Conservation (phyloP, 2,113 vertebrate genomes). For the Circaetus gallicus region DNA sequence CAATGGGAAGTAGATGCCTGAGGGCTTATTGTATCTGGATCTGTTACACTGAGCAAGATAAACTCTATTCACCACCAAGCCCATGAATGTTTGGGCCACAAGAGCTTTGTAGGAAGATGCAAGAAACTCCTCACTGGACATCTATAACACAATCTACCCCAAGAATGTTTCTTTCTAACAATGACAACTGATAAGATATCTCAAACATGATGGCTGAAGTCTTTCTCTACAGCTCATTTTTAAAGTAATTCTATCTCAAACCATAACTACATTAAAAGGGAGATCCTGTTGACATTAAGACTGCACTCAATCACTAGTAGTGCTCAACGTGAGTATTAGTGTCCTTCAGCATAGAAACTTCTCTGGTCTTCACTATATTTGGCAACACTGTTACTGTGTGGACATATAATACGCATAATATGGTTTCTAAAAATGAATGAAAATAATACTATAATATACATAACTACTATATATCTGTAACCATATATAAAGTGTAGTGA, state of each 20-base stretch:
- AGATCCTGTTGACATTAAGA: not conserved
- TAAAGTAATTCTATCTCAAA: not conserved
- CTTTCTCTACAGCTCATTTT: not conserved
- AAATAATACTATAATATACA: not conserved
- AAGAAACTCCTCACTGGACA: not conserved
- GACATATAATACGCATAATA: not conserved
- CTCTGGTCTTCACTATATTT: not conserved
- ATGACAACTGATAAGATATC: not conserved
- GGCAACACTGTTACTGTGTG: not conserved
- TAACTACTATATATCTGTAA: not conserved
- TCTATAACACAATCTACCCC: not conserved
- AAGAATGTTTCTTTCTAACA: not conserved
- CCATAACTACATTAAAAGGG: accelerated
- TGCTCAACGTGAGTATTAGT: not conserved
- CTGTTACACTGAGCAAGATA: not conserved
- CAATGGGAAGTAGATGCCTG: not conserved
- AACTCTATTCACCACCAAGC: not conserved
- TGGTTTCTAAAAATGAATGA: not conserved
- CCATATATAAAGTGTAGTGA: accelerated
- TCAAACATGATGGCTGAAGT: not conserved
- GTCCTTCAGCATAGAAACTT: not conserved
- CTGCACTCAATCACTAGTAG: not conserved
- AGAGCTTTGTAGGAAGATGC: not conserved
- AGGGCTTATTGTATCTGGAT: not conserved
- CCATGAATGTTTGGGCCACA: not conserved